These are phyloP conservation scores for Antheraea assamensis DNA, from an alignment of 2,888 invertebrate species.

Conservation along the genomic window DNA sequence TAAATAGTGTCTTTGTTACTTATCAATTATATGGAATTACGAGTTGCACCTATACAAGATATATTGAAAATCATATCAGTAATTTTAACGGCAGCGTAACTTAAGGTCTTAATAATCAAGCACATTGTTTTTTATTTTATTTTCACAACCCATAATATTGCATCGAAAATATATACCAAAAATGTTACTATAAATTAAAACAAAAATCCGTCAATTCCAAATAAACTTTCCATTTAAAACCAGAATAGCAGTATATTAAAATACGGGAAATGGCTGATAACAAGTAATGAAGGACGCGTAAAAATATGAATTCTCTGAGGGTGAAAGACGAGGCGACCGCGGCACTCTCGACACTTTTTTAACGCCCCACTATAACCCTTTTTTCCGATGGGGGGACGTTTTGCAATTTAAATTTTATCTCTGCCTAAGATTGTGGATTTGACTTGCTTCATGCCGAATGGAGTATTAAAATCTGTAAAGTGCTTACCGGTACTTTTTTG, in stretches of 20 bases:
- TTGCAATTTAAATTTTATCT: constrained; percentile 81
- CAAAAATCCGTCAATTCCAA: neutral
- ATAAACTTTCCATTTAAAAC: neutral
- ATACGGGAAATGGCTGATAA: constrained; percentile 52
- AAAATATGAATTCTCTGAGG: constrained; percentile 64
- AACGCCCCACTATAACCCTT: constrained; percentile 69
- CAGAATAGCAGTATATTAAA: neutral
- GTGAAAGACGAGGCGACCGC: constrained; percentile 38
- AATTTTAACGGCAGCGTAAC: no score
- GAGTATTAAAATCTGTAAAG: constrained; percentile 13
- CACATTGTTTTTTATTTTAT: no score
- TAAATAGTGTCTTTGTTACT: no score
- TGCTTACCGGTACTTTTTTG: constrained; percentile 3
- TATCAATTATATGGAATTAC: no score
- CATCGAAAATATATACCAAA: no score
- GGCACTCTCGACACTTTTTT: constrained; percentile 60
- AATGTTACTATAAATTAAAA: neutral
- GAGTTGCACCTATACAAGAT: no score
- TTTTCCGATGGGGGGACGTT: constrained; percentile 67
- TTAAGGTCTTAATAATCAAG: no score
- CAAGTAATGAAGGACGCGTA: constrained; percentile 57
- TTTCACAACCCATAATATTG: no score
- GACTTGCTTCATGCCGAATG: constrained; percentile 24
- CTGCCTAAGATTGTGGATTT: constrained; percentile 54
- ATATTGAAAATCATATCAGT: no score